Base-by-base conservation (phyloP, 2,888 invertebrate genomes). In the Orgyia antiqua region DNA sequence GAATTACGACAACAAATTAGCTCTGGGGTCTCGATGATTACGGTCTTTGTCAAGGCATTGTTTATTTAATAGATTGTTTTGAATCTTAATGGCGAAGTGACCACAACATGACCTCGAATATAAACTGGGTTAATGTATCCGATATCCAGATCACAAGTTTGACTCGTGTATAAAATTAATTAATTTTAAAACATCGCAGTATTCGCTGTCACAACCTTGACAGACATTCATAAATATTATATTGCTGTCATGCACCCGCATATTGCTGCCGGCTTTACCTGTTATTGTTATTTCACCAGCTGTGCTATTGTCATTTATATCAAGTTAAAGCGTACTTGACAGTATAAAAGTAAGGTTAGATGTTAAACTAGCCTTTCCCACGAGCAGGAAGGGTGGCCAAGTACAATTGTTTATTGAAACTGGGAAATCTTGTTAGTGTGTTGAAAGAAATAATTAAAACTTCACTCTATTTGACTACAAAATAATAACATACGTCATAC, bases 51-150 rank as follows among this genome's bases (percentile, higher is more conserved):
- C 49, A 45, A 33, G 21, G 35, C 32, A 21, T 28, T 28, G 20
- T 28, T 9, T 13, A 4, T 20, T 12, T 13, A 13, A 9, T 23
- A 9, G 33, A 40, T 44, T 45, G 39, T 45, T 55, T 42, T 52
- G 44, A 60, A 61, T 63, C 53, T 54, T 52, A 57, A 54, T 68
- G 65, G 65, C 67, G 58, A 50, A 64, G 58, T 68, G 58, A 62
- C 67, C 62, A 58, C 45, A 58, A 41, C 53, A 45, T 53, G 69
- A 58, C 73, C 74, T 75, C 68, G 63, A 58, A 47, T 65, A 58
- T 65, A 23, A 82, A 78, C 67, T 80, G 61, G 78, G 79, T 77
- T 80, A 82, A 83, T 76, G 75, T 68, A 59, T 67, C 58, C 59
- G 52, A 63, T 57, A 80, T 77, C 71, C 74, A 58, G 75, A 64